Conservation (phyloP, 2,888 invertebrate genomes). For the Latrodectus hesperus region DNA sequence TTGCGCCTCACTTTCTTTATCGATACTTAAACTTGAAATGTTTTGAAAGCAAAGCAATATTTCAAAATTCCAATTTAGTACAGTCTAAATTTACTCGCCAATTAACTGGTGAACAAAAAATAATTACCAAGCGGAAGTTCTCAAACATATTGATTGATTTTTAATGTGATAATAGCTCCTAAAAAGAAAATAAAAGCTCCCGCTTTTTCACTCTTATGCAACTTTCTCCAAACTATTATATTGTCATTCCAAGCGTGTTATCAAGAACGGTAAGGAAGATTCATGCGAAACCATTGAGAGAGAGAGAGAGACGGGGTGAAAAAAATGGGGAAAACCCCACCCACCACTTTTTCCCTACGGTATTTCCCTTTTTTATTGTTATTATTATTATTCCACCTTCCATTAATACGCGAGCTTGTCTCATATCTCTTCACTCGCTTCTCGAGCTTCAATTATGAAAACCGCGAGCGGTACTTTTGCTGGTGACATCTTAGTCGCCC, state of each 20-base stretch:
- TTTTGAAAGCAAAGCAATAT: no score
- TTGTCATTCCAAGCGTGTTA: slow-evolving; percentile 34
- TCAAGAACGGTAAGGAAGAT: slow-evolving; percentile 13
- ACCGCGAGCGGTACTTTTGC: slow-evolving; percentile 62
- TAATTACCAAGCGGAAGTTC: no score
- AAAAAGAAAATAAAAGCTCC: not conserved
- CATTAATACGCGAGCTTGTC: slow-evolving; percentile 6
- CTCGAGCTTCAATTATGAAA: slow-evolving; percentile 47
- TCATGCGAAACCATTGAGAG: not conserved
- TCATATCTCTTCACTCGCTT: not conserved
- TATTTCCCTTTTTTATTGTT: not conserved
- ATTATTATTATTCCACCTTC: not conserved
- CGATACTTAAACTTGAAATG: no score
- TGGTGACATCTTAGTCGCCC: slow-evolving; percentile 60
- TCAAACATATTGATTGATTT: no score
- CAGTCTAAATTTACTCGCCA: no score
- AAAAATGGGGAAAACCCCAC: not conserved
- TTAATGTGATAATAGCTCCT: not conserved
- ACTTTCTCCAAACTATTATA: slow-evolving; percentile 39
- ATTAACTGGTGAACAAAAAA: no score
- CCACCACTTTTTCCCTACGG: not conserved
- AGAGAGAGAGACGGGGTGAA: not conserved
- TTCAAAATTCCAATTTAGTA: no score
- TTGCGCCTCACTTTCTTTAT: no score
- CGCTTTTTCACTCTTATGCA: not conserved